These are phyloP conservation scores for Syngnathus typhle DNA, from an alignment of 2,113 vertebrate genomes.

Conservation along the genomic window DNA sequence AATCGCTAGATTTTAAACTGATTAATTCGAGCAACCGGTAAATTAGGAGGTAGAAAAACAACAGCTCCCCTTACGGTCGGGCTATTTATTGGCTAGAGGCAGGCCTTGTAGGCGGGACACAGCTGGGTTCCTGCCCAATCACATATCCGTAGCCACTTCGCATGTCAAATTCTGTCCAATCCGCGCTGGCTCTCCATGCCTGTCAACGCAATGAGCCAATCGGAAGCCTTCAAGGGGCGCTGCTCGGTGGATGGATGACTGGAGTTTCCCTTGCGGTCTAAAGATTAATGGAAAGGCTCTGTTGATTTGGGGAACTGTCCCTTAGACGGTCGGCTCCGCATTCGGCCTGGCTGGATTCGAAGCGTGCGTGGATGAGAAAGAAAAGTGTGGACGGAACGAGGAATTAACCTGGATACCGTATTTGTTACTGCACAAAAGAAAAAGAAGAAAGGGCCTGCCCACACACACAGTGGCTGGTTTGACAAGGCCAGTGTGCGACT, in stretches of 20 bases:
- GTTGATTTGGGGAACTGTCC: constrained; percentile 64
- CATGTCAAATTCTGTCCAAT: constrained; percentile 46
- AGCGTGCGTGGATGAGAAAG: constrained; percentile 30
- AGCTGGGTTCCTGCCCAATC: constrained; percentile 50
- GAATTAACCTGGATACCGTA: constrained; percentile 15
- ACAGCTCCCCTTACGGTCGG: constrained; percentile 30
- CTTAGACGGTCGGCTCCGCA: constrained; percentile 49
- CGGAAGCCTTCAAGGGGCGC: constrained; percentile 33
- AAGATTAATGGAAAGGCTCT: constrained; percentile 75
- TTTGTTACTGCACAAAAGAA: constrained; percentile 23
- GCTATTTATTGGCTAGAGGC: constrained; percentile 43
- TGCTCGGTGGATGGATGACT: constrained; percentile 52
- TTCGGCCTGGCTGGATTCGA: constrained; percentile 35
- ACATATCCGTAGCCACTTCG: constrained; percentile 25
- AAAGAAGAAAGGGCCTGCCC: constrained; percentile 41
- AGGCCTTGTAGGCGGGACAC: constrained; percentile 46
- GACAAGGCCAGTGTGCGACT: constrained; percentile 54
- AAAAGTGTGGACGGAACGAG: constrained; percentile 3
- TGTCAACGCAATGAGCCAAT: constrained; percentile 46
- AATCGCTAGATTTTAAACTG: background rate
- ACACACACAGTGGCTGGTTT: constrained; percentile 50
- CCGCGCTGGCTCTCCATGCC: background rate
- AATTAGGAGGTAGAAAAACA: constrained; percentile 12
- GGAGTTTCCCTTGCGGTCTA: constrained; percentile 73
- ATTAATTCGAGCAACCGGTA: background rate